These are phyloP conservation scores for Leuciscus idus DNA, from an alignment of 2,113 vertebrate genomes.

Conservation along the genomic window DNA sequence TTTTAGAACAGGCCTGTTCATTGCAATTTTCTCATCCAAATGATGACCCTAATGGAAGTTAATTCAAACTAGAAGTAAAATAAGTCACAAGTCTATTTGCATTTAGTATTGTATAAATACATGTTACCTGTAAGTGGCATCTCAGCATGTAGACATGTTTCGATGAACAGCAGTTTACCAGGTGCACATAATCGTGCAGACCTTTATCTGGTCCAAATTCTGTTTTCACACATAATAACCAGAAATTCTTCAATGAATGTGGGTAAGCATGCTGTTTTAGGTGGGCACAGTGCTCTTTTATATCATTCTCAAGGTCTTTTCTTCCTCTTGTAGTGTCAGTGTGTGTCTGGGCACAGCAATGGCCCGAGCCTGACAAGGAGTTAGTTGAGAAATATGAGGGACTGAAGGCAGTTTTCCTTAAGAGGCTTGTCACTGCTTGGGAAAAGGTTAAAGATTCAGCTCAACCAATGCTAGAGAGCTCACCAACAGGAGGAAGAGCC, in stretches of 20 bases:
- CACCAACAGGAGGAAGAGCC: neutral
- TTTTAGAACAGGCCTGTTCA: neutral
- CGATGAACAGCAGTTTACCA: neutral
- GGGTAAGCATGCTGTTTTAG: neutral
- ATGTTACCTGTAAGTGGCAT: neutral
- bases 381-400: constrained; percentile 68
- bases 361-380: constrained; percentile 64
- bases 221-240: neutral
- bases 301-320: neutral
- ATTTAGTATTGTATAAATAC: neutral
- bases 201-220: neutral
- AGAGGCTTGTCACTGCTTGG: constrained; percentile 60
- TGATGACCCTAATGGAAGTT: neutral
- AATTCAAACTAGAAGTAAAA: neutral
- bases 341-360: constrained; percentile 59
- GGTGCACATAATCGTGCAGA: neutral
- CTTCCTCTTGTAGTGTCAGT: constrained; percentile 65
- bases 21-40: neutral
- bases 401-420: constrained; percentile 57
- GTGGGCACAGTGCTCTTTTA: neutral
- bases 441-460: neutral
- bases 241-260: neutral
- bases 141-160: neutral
- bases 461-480: constrained; percentile 1
- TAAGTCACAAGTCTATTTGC: neutral